Conservation (phyloP, 2,797 vertebrate species). For the Centropyge bicolor region DNA sequence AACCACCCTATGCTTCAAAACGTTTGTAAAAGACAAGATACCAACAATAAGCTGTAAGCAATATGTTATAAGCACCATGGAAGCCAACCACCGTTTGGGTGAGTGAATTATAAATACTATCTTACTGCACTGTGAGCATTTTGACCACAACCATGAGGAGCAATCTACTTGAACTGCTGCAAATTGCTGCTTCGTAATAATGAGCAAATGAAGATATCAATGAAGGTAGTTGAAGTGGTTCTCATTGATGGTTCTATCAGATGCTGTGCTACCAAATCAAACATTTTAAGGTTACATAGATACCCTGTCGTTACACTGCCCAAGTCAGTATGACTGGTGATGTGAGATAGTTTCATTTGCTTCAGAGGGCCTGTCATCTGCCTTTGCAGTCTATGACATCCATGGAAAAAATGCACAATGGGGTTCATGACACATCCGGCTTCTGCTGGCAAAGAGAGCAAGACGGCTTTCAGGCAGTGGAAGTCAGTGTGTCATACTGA, state of each 20-base stretch:
- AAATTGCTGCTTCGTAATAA: neutral
- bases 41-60: neutral
- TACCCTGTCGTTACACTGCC: constrained; percentile 23
- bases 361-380: constrained; percentile 71
- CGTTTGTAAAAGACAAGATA: neutral
- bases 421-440: constrained; percentile 85
- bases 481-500: constrained; percentile 81
- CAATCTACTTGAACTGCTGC: neutral
- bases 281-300: constrained; percentile 1
- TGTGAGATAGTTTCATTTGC: constrained; percentile 63
- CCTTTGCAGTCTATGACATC: constrained; percentile 74
- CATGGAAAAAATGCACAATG: constrained; percentile 78
- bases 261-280: neutral
- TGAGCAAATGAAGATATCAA: neutral
- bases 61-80: neutral
- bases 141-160: neutral
- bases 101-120: neutral
- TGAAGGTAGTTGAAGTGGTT: neutral
- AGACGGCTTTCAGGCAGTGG: constrained; percentile 78
- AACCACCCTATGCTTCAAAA: neutral
- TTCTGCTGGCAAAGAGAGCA: constrained; percentile 77
- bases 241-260: constrained; percentile 2
- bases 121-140: neutral
- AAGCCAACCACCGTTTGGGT: neutral
- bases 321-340: constrained; percentile 43